A percentile compares a stretch with the other conserved stretches of the same genome.
These are phyloP conservation scores for Meloidogyne exigua DNA, from an alignment of 1,140 invertebrate genomes.

Conservation along the genomic window DNA sequence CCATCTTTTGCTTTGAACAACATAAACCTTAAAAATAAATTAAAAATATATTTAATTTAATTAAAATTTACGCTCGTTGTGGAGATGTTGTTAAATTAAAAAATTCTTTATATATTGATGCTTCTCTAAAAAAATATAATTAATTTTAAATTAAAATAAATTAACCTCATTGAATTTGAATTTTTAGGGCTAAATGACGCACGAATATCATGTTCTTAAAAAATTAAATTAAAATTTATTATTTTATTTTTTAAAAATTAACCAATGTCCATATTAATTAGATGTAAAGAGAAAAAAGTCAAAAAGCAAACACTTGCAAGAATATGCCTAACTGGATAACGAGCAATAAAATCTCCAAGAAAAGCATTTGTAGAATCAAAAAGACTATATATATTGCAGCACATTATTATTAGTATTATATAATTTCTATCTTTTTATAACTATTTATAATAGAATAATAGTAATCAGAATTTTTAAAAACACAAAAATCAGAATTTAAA, in stretches of 20 bases:
- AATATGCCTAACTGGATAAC: conserved; percentile 12
- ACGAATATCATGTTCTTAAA: conserved; percentile 22
- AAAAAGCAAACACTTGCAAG: conserved; percentile 12
- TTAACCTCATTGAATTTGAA: conserved; percentile 21
- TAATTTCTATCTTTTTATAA: background rate
- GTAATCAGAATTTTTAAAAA: background rate
- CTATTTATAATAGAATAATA: background rate
- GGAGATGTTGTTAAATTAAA: conserved; percentile 20
- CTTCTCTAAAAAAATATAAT: conserved; percentile 4
- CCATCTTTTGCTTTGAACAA: conserved; percentile 20
- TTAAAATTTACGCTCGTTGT: conserved; percentile 2
- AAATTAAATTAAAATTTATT: background rate
- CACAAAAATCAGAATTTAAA: background rate
- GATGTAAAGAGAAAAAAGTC: background rate
- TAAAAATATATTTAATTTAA: background rate
- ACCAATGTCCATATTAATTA: conserved; percentile 26
- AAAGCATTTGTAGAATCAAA: conserved; percentile 20
- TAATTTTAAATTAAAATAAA: background rate
- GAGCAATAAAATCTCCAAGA: conserved; percentile 18
- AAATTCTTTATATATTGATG: conserved; percentile 11
- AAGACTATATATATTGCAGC: conserved; percentile 9
- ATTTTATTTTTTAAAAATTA: background rate
- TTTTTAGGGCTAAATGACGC: conserved; percentile 22
- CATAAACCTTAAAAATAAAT: conserved; percentile 10
- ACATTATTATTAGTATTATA: background rate